Evolutionary conservation across 1,140 invertebrate species (phyloP).

Genomic region (Drosophila albomicans): DNA sequence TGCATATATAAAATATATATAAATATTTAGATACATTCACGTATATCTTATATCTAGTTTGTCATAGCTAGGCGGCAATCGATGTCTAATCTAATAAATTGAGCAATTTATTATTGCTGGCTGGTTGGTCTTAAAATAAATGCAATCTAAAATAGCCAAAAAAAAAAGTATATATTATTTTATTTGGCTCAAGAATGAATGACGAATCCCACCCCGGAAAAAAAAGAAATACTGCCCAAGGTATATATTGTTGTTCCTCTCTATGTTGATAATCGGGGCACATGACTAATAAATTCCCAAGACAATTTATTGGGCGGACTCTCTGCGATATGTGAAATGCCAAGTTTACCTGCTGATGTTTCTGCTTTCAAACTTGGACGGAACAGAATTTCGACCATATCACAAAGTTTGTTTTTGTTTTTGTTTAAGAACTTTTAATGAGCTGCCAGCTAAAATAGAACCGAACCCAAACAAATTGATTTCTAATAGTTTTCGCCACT

Average conservation of each 20-base stretch:
- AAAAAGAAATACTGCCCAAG: constrained; percentile 16
- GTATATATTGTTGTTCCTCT: constrained; percentile 11
- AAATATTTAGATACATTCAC: constrained; percentile 2
- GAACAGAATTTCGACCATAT: not conserved
- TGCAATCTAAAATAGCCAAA: constrained; percentile 38
- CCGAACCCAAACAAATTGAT: constrained; percentile 34
- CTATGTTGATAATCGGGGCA: constrained; percentile 27
- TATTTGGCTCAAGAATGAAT: constrained; percentile 21
- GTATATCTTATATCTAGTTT: constrained; percentile 17
- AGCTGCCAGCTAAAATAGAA: constrained; percentile 57
- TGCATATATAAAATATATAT: not conserved
- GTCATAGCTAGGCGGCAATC: constrained; percentile 22
- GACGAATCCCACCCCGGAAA: constrained; percentile 23
- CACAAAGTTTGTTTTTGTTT: constrained; percentile 12
- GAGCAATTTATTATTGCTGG: constrained; percentile 33
- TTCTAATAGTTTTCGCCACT: constrained; percentile 43
- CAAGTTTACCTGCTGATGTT: constrained; percentile 26
- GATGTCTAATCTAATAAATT: constrained; percentile 52
- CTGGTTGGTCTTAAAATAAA: constrained; percentile 40
- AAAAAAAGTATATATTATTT: constrained; percentile 23
- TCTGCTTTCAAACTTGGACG: constrained; percentile 18
- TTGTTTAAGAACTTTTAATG: constrained; percentile 42
- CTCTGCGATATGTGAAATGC: constrained; percentile 18
- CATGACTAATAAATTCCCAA: constrained; percentile 48
- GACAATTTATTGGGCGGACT: constrained; percentile 34